Percentiles rank a stretch among this genome's conserved stretches.
Evolutionary conservation across 2,113 vertebrate genomes (phyloP).

Genomic region (Poicephalus gulielmi): DNA sequence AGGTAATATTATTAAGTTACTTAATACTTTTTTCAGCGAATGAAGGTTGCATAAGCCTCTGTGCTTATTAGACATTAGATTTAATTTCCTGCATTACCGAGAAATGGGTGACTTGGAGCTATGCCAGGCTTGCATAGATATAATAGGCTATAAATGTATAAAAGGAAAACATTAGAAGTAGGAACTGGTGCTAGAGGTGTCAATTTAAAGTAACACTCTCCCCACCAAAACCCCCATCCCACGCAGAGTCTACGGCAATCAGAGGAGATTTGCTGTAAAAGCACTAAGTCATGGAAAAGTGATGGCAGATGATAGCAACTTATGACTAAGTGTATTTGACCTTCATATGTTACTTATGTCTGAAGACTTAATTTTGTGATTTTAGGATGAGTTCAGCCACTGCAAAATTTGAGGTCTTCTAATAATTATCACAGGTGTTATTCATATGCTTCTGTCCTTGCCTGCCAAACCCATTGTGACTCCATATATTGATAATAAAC

Average conservation of each 20-base stretch:
- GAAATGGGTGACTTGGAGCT: slow-evolving; percentile 30
- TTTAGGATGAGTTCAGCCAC: background rate
- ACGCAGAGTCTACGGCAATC: background rate
- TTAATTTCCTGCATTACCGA: slow-evolving; percentile 30
- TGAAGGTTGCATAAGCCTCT: background rate
- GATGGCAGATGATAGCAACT: background rate
- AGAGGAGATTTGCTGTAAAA: background rate
- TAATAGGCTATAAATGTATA: background rate
- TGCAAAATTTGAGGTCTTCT: background rate
- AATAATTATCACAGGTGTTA: background rate
- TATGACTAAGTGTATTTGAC: background rate
- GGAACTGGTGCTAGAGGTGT: background rate
- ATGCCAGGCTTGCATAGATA: background rate
- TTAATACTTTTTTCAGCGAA: background rate
- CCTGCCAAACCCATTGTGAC: background rate
- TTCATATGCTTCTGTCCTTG: background rate
- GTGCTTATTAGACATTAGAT: background rate
- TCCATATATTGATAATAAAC: background rate
- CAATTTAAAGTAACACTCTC: background rate
- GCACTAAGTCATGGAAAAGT: background rate
- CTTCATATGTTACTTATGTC: background rate
- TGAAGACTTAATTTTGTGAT: background rate
- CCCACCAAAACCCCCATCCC: background rate
- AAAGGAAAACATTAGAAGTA: background rate
- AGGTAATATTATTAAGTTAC: background rate